Percentiles rank a stretch among this genome's conserved stretches.
These are phyloP conservation scores for Salpingus planirostris DNA, from an alignment of 2,888 invertebrate genomes.

Conservation along the genomic window DNA sequence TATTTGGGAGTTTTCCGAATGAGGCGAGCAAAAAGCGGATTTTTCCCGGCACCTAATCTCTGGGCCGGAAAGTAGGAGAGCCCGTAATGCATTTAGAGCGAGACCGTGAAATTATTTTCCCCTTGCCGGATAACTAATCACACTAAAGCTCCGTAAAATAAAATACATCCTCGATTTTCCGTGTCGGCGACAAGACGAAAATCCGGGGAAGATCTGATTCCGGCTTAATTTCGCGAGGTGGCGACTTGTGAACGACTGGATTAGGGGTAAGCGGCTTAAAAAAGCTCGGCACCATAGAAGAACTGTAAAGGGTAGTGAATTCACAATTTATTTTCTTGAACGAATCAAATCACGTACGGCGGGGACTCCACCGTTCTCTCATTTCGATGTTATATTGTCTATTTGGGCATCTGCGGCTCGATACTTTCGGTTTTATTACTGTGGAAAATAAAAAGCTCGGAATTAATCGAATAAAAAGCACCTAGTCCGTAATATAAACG, in stretches of 20 bases:
- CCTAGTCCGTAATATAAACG: slow-evolving; percentile 1
- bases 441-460: slow-evolving; percentile 5
- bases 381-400: too few relatives aligned
- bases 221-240: slow-evolving; percentile 29
- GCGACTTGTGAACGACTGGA: slow-evolving; percentile 30
- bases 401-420: too few relatives aligned
- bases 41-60: slow-evolving; percentile 7
- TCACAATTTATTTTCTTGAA: too few relatives aligned
- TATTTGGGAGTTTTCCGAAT: slow-evolving; percentile 8
- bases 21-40: background rate
- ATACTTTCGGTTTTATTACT: slow-evolving; percentile 5
- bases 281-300: too few relatives aligned
- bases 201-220: slow-evolving; percentile 25
- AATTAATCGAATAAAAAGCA: slow-evolving; percentile 12
- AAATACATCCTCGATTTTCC: slow-evolving; percentile 22
- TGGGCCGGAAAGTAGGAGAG: too few relatives aligned
- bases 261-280: slow-evolving; percentile 28
- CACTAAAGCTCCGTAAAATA: slow-evolving; percentile 18
- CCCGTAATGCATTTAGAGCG: slow-evolving; percentile 9
- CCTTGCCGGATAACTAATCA: slow-evolving; percentile 11
- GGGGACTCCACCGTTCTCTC: too few relatives aligned
- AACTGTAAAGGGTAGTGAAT: too few relatives aligned
- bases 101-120: slow-evolving; percentile 24
- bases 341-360: too few relatives aligned
- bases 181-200: slow-evolving; percentile 17